phyloP scores from a whole-genome alignment of 37 sponge, comb jelly and placozoan genomes.

The Aphrocallistes beatrix region DNA sequence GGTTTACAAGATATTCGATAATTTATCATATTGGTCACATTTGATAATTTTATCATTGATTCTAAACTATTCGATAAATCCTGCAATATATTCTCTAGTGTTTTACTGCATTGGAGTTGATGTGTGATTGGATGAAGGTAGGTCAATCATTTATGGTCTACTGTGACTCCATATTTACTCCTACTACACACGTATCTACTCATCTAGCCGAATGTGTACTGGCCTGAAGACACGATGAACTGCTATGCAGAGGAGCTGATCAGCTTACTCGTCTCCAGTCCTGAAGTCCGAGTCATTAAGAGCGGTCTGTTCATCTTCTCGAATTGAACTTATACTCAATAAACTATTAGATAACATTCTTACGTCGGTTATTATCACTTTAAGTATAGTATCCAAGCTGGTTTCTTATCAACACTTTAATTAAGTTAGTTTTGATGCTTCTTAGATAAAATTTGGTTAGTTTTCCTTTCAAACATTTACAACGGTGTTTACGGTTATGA shows the following conservation, averaged over 20 bases:
- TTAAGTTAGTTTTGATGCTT: too few species aligned
- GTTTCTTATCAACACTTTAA: too few species aligned
- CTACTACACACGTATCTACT: background rate
- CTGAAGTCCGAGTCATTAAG: background rate
- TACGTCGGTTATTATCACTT: too few species aligned
- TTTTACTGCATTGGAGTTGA: background rate
- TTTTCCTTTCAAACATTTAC: too few species aligned
- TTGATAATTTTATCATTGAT: background rate
- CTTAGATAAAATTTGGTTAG: too few species aligned
- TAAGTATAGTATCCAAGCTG: too few species aligned
- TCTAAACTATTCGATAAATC: background rate
- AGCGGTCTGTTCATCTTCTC: background rate
- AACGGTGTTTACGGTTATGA: too few species aligned
- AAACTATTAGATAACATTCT: too few species aligned
- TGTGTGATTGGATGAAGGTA: background rate
- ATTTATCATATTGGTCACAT: background rate
- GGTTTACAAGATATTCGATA: too few species aligned
- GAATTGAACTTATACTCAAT: too few species aligned
- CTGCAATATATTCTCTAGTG: background rate
- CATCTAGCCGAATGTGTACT: background rate
- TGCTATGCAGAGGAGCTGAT: background rate
- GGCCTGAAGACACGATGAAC: slow-evolving; percentile 12
- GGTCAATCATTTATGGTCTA: background rate
- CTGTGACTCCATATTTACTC: background rate
- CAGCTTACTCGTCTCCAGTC: background rate